Conservation (phyloP, 2,113 vertebrate species). For the Probosciger aterrimus region DNA sequence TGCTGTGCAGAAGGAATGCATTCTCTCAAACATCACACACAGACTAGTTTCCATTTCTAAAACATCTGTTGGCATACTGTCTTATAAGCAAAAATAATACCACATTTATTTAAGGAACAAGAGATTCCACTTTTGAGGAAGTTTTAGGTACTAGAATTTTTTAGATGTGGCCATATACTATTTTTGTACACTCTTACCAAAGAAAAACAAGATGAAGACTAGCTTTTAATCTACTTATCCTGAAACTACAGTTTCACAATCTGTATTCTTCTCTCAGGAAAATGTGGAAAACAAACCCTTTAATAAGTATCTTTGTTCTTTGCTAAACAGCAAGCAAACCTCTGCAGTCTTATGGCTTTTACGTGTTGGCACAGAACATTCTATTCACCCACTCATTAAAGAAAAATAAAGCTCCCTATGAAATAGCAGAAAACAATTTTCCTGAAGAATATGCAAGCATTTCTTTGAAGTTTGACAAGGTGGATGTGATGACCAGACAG, state of each 20-base stretch:
- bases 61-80: not conserved
- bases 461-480: conserved; percentile 3
- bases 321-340: not conserved
- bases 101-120: not conserved
- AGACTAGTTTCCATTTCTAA: not conserved
- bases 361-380: not conserved
- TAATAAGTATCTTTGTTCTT: not conserved
- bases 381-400: conserved; percentile 25
- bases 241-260: not conserved
- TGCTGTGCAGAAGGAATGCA: not conserved
- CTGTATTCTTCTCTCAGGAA: not conserved
- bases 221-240: not conserved
- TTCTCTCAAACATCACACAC: not conserved
- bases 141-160: not conserved
- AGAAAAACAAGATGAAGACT: not conserved
- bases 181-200: not conserved
- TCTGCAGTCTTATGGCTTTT: not conserved
- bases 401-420: not conserved
- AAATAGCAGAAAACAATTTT: conserved; percentile 16
- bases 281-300: not conserved
- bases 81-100: not conserved
- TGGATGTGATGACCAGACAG: not conserved
- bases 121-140: not conserved
- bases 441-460: not conserved
- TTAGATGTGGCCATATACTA: not conserved